Evolutionary conservation across 1,140 invertebrate genomes (phyloP).

Genomic region (Rhopalosiphum maidis): DNA sequence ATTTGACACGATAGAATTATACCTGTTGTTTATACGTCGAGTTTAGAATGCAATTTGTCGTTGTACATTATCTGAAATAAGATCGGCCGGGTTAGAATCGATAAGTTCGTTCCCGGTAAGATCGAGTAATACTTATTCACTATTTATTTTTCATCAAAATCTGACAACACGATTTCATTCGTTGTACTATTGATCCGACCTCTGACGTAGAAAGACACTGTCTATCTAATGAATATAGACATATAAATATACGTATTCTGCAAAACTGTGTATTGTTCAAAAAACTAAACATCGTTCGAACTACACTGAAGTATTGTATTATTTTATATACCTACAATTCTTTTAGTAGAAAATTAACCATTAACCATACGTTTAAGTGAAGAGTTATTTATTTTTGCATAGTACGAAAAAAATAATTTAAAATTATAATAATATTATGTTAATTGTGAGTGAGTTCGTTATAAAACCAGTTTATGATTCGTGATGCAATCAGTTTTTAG

Average conservation of each 20-base stretch:
- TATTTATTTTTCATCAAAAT: background rate
- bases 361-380: background rate
- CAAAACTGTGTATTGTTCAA: background rate
- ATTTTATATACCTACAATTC: background rate
- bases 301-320: background rate
- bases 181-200: background rate
- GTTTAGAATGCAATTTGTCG: background rate
- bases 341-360: background rate
- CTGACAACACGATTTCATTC: background rate
- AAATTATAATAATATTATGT: constrained; percentile 18
- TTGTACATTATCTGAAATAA: background rate
- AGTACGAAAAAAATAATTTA: background rate
- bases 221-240: background rate
- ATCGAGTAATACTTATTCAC: background rate
- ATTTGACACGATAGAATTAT: background rate
- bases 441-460: background rate
- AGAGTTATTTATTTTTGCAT: background rate
- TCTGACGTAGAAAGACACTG: background rate
- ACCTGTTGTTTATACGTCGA: background rate
- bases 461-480: background rate
- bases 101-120: background rate
- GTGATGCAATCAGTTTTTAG: background rate
- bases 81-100: background rate
- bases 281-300: background rate
- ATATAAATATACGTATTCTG: background rate